A percentile compares a stretch with the other conserved stretches of the same genome.
These are phyloP conservation scores for Thecophora atra DNA, from an alignment of 2,888 invertebrate species.

Conservation along the genomic window DNA sequence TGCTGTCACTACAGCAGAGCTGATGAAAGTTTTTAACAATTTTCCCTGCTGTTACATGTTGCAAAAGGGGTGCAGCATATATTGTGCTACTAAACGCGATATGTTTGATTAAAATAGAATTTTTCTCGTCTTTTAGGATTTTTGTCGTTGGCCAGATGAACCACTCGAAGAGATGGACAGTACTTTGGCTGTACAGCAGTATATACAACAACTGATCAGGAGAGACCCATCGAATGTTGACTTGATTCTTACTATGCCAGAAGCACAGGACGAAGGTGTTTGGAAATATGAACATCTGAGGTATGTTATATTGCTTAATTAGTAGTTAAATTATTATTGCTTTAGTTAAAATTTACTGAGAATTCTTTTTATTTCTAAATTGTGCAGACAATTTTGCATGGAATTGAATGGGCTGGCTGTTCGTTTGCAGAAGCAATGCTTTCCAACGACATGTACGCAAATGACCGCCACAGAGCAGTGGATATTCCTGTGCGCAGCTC, in stretches of 20 bases:
- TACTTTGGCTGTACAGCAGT: slow-evolving; percentile 97
- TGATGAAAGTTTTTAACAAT: slow-evolving; percentile 1
- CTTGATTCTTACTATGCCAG: slow-evolving; percentile 93
- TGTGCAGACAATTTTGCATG: slow-evolving; percentile 94
- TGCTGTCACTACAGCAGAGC: slow-evolving; percentile 5
- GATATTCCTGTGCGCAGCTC: slow-evolving; percentile 99
- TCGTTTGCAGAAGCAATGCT: slow-evolving; percentile 93
- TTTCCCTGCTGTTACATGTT: not conserved
- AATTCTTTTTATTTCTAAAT: not conserved
- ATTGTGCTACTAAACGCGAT: not conserved
- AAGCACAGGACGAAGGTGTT: slow-evolving; percentile 97
- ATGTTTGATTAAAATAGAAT: not conserved
- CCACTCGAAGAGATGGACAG: slow-evolving; percentile 99
- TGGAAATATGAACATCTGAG: slow-evolving; percentile 99
- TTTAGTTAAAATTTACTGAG: slow-evolving; percentile 1
- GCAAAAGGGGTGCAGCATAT: not conserved
- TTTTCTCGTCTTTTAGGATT: slow-evolving; percentile 74
- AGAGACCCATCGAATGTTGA: slow-evolving; percentile 93
- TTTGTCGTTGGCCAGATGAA: slow-evolving; percentile 97
- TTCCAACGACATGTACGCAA: slow-evolving; percentile 96
- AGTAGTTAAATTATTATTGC: too few species aligned
- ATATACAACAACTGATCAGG: slow-evolving; percentile 96
- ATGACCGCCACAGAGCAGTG: slow-evolving; percentile 99
- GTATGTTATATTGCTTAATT: too few species aligned
- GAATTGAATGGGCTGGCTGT: slow-evolving; percentile 99